Evolutionary conservation across 2,113 vertebrate species (phyloP).

Genomic region (Diadophis punctatus): DNA sequence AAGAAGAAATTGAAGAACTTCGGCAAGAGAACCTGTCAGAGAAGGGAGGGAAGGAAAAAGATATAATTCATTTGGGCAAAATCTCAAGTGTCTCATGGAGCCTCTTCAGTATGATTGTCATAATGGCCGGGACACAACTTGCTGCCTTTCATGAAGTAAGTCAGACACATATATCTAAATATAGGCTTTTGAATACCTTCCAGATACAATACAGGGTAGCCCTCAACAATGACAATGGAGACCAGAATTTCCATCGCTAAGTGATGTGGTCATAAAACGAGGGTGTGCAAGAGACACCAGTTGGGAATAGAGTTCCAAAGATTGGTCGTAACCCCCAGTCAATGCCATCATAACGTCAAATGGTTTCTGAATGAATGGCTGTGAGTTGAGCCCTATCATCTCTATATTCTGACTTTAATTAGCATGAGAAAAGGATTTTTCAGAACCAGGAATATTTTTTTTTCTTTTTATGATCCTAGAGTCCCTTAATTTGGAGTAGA

Average conservation of each 20-base stretch:
- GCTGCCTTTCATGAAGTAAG: neutral
- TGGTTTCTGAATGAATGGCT: too few relatives aligned
- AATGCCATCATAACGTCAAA: too few relatives aligned
- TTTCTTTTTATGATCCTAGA: too few relatives aligned
- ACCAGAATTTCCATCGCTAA: neutral
- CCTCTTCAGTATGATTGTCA: neutral
- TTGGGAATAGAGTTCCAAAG: too few relatives aligned
- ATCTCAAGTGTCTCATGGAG: neutral
- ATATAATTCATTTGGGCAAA: neutral
- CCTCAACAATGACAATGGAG: neutral
- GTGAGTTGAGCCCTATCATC: too few relatives aligned
- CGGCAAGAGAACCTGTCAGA: neutral
- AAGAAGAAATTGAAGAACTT: neutral
- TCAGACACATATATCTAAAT: neutral
- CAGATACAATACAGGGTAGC: neutral
- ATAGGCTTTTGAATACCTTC: neutral
- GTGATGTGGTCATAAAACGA: too few relatives aligned
- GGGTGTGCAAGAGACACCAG: too few relatives aligned
- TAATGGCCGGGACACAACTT: neutral
- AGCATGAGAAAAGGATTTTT: too few relatives aligned
- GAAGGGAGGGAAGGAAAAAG: neutral
- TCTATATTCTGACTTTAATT: too few relatives aligned
- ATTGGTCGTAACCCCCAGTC: too few relatives aligned
- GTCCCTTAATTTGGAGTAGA: too few relatives aligned
- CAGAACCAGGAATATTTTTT: too few relatives aligned